These are phyloP conservation scores for Mycalesis mineus DNA, from an alignment of 2,888 invertebrate genomes.

Conservation along the genomic window DNA sequence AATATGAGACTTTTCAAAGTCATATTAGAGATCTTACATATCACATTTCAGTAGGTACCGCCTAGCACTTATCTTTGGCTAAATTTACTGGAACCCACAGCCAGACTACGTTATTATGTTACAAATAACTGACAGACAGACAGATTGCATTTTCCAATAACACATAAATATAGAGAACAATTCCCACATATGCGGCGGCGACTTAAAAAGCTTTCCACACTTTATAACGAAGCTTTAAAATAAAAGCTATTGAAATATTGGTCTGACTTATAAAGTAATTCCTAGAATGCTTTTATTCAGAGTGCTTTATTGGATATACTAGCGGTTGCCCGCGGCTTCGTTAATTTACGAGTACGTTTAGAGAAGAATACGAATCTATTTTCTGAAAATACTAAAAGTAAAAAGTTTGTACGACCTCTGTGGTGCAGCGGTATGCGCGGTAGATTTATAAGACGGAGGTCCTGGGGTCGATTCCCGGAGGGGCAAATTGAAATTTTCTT, in stretches of 20 bases:
- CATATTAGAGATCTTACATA: not conserved
- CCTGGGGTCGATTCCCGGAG: no score
- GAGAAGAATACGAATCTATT: no score
- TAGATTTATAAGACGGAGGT: no score
- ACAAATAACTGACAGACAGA: constrained; percentile 11
- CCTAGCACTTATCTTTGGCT: not conserved
- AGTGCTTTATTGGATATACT: not conserved
- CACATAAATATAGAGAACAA: constrained; percentile 10
- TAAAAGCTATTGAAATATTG: constrained; percentile 6
- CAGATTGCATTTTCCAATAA: constrained; percentile 10
- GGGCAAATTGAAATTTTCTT: no score
- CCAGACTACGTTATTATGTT: constrained; percentile 1
- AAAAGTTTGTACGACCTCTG: no score
- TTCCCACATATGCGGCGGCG: constrained; percentile 2
- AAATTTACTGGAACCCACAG: not conserved
- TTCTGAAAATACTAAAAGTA: no score
- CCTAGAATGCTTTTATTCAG: not conserved
- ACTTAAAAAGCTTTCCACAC: constrained; percentile 16
- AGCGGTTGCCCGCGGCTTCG: no score
- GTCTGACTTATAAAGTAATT: constrained; percentile 5
- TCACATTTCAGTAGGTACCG: not conserved
- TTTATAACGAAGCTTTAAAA: constrained; percentile 8
- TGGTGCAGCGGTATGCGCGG: no score
- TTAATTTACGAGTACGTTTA: no score
- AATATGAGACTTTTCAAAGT: no score